Evolutionary conservation across 2,888 invertebrate species (phyloP).

Genomic region (Drosophila barbarae): DNA sequence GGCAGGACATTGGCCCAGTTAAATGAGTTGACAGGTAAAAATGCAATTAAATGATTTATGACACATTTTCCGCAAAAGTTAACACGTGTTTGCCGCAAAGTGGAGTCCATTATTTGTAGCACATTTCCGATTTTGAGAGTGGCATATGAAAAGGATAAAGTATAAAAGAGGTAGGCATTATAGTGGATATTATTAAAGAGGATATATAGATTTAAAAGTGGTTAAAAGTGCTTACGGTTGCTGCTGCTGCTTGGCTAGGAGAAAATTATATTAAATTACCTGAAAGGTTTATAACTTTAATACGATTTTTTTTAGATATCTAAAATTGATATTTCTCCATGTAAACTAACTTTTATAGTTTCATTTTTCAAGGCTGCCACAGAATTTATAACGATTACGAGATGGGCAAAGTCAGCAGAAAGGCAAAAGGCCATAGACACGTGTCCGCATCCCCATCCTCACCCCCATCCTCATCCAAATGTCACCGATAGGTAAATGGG

Average conservation of each 20-base stretch:
- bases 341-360: slow-evolving; percentile 5
- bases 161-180: slow-evolving; percentile 9
- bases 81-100: slow-evolving; percentile 62
- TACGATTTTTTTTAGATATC: not conserved
- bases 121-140: slow-evolving; percentile 5
- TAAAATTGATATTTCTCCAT: slow-evolving; percentile 6
- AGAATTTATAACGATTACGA: slow-evolving; percentile 33
- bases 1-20: slow-evolving; percentile 10
- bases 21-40: slow-evolving; percentile 43
- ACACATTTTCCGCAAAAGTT: slow-evolving; percentile 62
- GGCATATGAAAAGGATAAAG: slow-evolving; percentile 13
- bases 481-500: slow-evolving; percentile 33
- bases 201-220: too few species aligned
- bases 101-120: slow-evolving; percentile 31
- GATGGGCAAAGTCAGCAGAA: slow-evolving; percentile 34
- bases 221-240: slow-evolving; percentile 4
- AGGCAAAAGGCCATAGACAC: slow-evolving; percentile 41
- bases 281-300: not conserved
- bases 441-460: slow-evolving; percentile 1
- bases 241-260: slow-evolving; percentile 8
- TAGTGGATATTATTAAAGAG: not conserved
- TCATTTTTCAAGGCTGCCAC: not conserved
- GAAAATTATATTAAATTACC: not conserved
- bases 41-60: slow-evolving; percentile 72
- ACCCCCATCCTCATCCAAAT: too few species aligned